Conservation (phyloP, 2,113 vertebrate species). For the Erpornis zantholeuca region DNA sequence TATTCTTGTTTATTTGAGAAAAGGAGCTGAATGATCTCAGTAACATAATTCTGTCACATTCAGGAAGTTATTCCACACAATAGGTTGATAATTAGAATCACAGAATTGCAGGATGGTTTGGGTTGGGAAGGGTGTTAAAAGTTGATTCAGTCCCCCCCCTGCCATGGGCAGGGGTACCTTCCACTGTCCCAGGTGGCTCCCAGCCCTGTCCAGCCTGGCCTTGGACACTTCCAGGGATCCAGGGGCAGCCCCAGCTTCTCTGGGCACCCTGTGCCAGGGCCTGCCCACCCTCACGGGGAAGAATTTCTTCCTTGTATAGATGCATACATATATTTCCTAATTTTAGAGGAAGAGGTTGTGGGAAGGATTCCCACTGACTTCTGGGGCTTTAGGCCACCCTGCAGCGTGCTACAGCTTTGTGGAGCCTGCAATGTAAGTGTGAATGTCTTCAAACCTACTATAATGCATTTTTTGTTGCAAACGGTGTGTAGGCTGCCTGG, state of each 20-base stretch:
- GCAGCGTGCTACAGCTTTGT: neutral
- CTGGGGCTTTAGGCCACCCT: neutral
- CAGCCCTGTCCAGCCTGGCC: accelerated
- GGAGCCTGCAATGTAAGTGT: neutral
- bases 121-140: neutral
- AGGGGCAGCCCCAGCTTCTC: neutral
- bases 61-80: accelerated
- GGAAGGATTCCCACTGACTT: neutral
- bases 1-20: neutral
- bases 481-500: neutral
- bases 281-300: accelerated
- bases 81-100: neutral
- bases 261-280: neutral
- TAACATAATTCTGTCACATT: neutral
- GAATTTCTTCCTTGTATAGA: neutral
- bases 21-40: neutral
- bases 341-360: neutral
- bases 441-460: neutral
- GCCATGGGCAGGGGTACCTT: neutral
- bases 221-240: neutral
- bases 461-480: neutral
- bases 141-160: accelerated
- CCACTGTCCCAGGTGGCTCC: accelerated
- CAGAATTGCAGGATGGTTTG: neutral
- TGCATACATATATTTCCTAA: neutral